Evolutionary conservation across 2,113 vertebrate genomes (phyloP), one percentile per base, ranked within the genome.

Genomic region (Pachypanchax playfairii): DNA sequence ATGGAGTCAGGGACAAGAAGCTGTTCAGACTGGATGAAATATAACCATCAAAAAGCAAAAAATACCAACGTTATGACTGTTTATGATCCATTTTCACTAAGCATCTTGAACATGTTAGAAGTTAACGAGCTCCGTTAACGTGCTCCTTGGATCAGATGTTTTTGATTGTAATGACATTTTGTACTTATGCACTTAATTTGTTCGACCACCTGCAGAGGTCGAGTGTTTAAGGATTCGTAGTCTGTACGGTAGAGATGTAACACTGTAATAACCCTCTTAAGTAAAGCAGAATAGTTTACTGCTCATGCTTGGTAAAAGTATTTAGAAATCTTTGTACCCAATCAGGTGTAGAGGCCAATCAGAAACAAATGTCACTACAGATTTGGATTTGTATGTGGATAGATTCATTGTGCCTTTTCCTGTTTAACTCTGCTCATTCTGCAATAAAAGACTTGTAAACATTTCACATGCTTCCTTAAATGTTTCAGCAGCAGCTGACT

Each of bases 371-470:
- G n/a, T n/a, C n/a, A n/a, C n/a, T n/a, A n/a, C n/a, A n/a, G n/a
- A n/a, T n/a, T n/a, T 36, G 75, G 82, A 84, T 80, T 73, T 87
- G 89, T 93, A 90, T 77, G 75, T 89, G 78, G 85, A 87, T 92
- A 91, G 89, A 88, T 91, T 91, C 90, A 92, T 94, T 85, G 94
- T 95, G 94, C 94, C 94, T 95, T 95, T 49, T 6, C 93, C 65
- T 89, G 92, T 85, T 76, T 65, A 63, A 87, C 88, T 90, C 88
- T 90, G 89, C 90, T 90, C 89, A 90, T 89, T 93, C 91, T 93
- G 89, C 92, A 95, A 95, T 96, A 94, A 96, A 87, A 93, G 73
- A 86, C n/a, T n/a, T n/a, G n/a, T n/a, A n/a, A n/a, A n/a, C n/a
- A n/a, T n/a, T n/a, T n/a, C n/a, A n/a, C n/a, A n/a, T n/a, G n/a